Evolutionary conservation across 2,113 vertebrate genomes (phyloP), one percentile per base, ranked within the genome.

Genomic region (Hemicordylus capensis): DNA sequence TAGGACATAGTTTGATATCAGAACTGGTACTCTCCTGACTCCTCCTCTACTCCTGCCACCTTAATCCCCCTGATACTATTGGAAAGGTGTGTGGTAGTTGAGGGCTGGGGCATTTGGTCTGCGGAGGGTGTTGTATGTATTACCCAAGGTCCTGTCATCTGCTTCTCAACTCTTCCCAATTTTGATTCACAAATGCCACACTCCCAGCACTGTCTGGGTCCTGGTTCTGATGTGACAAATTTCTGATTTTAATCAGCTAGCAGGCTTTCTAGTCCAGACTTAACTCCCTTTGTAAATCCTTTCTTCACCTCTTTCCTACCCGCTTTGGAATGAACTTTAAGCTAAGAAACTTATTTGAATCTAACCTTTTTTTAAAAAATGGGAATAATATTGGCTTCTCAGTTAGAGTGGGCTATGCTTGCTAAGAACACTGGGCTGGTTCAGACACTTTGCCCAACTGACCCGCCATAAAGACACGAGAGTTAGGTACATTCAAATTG

Each of bases 301-400:
- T n/a, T n/a, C n/a, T n/a, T n/a, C n/a, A 61, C 12, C 48, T 51
- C 48, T 51, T 28, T 69, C 22, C 78, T 46, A 44, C 26, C 74
- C 64, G 9, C 48, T 80, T 84, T 82, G 75, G 83, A 87, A 64
- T 39, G 3, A 10, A 85, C 73, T 91, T 88, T 64, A 76, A 6
- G 85, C 4, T 10, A 24, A 92, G 74, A 83, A 73, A 74, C 19
- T 12, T 22, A 69, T 0, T 0, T 59, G 22, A 34, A 26, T 81
- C 69, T 34, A 74, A 81, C 31, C 67, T 34, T 34, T 19, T 46
- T 19, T 72, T 11, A n/a, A 39, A 28, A 14, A 26, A n/a, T 37
- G 64, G n/a, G 76, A 87, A 44, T 12, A 15, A 20, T 77, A 46
- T 61, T 56, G 89, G 74, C n/a, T 48, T 67, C 44, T 31, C 42